These are phyloP conservation scores for Sympetrum striolatum DNA, from an alignment of 2,888 invertebrate genomes.

Conservation along the genomic window DNA sequence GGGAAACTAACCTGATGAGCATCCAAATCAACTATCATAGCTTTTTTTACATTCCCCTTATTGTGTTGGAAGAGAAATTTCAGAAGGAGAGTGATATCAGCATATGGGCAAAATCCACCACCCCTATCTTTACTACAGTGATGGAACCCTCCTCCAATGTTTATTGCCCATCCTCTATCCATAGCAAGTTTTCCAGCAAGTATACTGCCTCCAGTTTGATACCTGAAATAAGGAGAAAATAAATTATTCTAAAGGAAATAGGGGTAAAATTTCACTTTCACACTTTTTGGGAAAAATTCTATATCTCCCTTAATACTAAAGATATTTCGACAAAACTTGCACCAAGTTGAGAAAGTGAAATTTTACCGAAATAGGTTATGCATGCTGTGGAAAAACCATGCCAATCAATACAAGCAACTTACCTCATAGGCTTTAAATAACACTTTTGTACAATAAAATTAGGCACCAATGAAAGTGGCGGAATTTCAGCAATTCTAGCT, in stretches of 20 bases:
- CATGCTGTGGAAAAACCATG: not conserved
- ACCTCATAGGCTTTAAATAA: constrained; percentile 81
- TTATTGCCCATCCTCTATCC: constrained; percentile 86
- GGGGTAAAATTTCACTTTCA: too few relatives aligned
- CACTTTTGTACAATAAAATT: constrained; percentile 77
- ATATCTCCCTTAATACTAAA: too few relatives aligned
- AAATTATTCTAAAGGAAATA: not conserved
- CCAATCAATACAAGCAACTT: constrained; percentile 46
- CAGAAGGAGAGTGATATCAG: constrained; percentile 83
- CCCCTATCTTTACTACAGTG: constrained; percentile 80
- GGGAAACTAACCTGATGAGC: constrained; percentile 77
- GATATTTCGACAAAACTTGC: too few relatives aligned
- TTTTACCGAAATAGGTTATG: too few relatives aligned
- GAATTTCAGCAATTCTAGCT: constrained; percentile 81
- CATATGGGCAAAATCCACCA: constrained; percentile 90
- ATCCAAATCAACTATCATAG: constrained; percentile 90
- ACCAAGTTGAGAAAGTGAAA: too few relatives aligned
- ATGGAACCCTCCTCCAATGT: constrained; percentile 91
- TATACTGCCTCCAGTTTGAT: constrained; percentile 83
- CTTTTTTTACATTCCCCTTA: constrained; percentile 66
- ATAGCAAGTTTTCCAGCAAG: constrained; percentile 83
- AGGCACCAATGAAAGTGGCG: constrained; percentile 75
- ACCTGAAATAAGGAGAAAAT: constrained; percentile 58
- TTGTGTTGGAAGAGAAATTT: constrained; percentile 69
- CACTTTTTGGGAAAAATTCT: too few relatives aligned